A percentile compares a stretch with the other conserved stretches of the same genome.
These are phyloP conservation scores for Pandemis corylana DNA, from an alignment of 2,888 invertebrate genomes.

Conservation along the genomic window DNA sequence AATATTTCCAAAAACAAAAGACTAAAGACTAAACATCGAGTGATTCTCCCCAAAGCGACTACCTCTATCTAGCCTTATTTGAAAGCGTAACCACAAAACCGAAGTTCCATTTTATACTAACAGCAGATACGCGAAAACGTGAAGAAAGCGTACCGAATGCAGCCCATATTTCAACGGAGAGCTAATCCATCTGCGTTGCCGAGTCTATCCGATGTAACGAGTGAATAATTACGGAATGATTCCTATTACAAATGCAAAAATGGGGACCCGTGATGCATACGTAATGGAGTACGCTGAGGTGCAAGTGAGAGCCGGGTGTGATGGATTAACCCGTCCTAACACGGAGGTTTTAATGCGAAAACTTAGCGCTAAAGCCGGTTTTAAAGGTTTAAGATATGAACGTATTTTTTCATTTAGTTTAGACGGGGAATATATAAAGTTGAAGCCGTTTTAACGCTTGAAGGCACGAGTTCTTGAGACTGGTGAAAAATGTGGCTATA, in stretches of 20 bases:
- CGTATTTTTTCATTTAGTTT: conserved; percentile 1
- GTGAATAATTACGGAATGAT: conserved; percentile 82
- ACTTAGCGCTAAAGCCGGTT: conserved; percentile 18
- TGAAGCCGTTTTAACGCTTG: neutral
- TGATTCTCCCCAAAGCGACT: too few species aligned
- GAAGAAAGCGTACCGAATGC: conserved; percentile 20
- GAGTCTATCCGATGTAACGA: conserved; percentile 67
- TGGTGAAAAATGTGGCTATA: too few species aligned
- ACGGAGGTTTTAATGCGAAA: conserved; percentile 35
- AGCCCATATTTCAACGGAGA: conserved; percentile 35
- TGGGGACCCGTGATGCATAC: conserved; percentile 76
- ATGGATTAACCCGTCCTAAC: conserved; percentile 35
- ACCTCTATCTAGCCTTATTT: neutral
- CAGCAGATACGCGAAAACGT: conserved; percentile 5
- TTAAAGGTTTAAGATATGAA: conserved; percentile 20
- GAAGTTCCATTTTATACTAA: neutral
- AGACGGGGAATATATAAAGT: neutral
- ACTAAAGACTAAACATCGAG: too few species aligned
- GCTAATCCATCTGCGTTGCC: conserved; percentile 40
- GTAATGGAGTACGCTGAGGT: conserved; percentile 62
- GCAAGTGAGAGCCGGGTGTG: conserved; percentile 48
- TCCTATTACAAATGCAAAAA: conserved; percentile 83
- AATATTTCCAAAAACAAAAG: too few species aligned
- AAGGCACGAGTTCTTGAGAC: neutral
- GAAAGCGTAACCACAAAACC: neutral